Base-by-base conservation (phyloP, 2,113 vertebrate species). In the Emydocephalus ijimae region DNA sequence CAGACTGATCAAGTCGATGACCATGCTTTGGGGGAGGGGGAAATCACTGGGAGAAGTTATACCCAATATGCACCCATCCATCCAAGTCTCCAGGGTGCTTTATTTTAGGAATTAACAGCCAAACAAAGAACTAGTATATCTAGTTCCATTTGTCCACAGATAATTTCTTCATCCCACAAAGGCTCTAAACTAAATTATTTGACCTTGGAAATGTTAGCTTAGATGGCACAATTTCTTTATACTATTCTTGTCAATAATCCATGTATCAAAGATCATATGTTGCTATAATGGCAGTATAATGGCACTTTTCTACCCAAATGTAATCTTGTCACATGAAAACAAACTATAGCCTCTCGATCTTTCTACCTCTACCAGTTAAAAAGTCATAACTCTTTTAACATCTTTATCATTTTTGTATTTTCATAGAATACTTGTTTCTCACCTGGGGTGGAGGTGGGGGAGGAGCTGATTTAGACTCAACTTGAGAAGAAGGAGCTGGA, bases 391-490 rank as follows among this genome's bases (percentile, higher is more conserved):
- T 69, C 61, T 29, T 61, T 69, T 45, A 69, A 69, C 61, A 34
- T 15, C 64, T 69, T 81, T 81, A 81, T 54, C 50, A 12, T 2
- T 8, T 15, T 74, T n/a, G 34, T 24, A 20, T 86, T 91, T 59
- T 29, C 43, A 5, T 3, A 56, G 9, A 43, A 4, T 3, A 21
- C 10, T 26, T 15, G 39, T 3, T 4, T 26, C 54, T 96, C 96
- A 97, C 97, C 97, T 96, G 91, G 0, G 94, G 91, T 0, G 95
- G 95, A 59, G 95, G 96, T 43, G 94, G 95, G 0, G 85, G 92
- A 50, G 95, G 92, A 26, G 88, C 10, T 15, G 69, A 87, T 50
- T 69, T 97, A 12, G 93, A 57, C 10, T 96, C 94, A 91, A 94
- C 61, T 1, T 55, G 1, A 0, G 95, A 92, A 4, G 50, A 87